phyloP scores from a whole-genome alignment of 2,797 vertebrate genomes.

The Malacoctenus gilli region DNA sequence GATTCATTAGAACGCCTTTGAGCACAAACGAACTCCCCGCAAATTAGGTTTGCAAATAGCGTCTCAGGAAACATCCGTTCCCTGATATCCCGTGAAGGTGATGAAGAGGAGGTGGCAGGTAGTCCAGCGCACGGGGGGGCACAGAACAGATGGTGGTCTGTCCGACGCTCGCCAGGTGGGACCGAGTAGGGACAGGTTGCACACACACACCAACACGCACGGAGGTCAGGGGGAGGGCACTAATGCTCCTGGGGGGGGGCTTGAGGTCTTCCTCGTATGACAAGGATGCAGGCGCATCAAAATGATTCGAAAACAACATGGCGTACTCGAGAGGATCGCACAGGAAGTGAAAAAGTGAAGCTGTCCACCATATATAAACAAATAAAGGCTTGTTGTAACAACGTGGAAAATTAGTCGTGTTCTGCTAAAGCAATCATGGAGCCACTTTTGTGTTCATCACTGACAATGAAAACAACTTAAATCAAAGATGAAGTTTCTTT shows the following conservation, averaged over 20 bases:
- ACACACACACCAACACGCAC: constrained; percentile 11
- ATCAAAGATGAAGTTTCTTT: constrained; percentile 53
- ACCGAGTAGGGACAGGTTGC: constrained; percentile 42
- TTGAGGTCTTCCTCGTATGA: constrained; percentile 20
- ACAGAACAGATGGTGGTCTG: constrained; percentile 75
- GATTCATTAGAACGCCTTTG: constrained; percentile 16
- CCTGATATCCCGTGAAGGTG: constrained; percentile 35
- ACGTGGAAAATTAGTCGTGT: no score
- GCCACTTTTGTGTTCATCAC: no score
- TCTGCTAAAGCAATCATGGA: no score
- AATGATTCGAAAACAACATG: constrained; percentile 10
- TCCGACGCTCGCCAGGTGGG: constrained; percentile 61
- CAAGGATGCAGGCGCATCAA: constrained; percentile 23
- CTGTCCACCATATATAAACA: no score
- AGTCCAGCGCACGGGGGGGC: constrained; percentile 58
- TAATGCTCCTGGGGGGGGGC: constrained; percentile 24
- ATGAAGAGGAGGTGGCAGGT: constrained; percentile 54
- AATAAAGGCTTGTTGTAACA: no score
- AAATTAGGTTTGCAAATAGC: constrained; percentile 12
- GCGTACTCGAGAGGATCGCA: background rate
- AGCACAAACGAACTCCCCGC: constrained; percentile 15
- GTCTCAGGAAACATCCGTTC: constrained; percentile 13
- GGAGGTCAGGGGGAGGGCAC: constrained; percentile 53
- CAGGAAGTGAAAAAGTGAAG: no score
- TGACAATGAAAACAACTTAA: constrained; percentile 22